These are phyloP conservation scores for Polymixis flavicincta DNA, from an alignment of 2,888 invertebrate genomes.

Conservation along the genomic window DNA sequence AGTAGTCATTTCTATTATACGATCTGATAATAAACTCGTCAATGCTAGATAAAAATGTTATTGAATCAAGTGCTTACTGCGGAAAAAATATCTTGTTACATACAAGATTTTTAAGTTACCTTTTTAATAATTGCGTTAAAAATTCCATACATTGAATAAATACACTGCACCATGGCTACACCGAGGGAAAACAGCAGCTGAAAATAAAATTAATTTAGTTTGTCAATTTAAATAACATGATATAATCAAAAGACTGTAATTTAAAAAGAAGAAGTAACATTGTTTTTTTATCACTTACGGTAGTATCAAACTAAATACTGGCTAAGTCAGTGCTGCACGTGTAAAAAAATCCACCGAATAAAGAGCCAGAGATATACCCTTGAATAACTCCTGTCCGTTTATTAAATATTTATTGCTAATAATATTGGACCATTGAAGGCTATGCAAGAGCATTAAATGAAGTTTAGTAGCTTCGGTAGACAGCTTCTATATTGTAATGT, in stretches of 20 bases:
- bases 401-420: no score
- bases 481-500: not conserved
- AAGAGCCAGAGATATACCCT: no score
- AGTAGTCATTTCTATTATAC: not conserved
- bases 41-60: not conserved
- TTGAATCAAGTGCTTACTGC: not conserved
- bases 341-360: not conserved
- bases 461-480: not conserved
- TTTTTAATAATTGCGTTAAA: constrained; percentile 46
- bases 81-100: no score
- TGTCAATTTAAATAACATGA: not conserved
- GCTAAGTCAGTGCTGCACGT: not conserved
- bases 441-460: not conserved
- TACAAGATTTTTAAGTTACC: constrained; percentile 25
- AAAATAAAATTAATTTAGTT: constrained; percentile 11
- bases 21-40: not conserved
- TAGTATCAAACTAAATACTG: not conserved
- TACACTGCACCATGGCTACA: constrained; percentile 52
- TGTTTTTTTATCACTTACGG: not conserved
- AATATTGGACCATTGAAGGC: no score
- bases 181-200: constrained; percentile 45
- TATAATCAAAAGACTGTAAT: not conserved
- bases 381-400: no score
- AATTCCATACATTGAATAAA: constrained; percentile 50
- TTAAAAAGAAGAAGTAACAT: not conserved